phyloP scores from a whole-genome alignment of 2,113 vertebrate species.

The Cygnus buccinator region DNA sequence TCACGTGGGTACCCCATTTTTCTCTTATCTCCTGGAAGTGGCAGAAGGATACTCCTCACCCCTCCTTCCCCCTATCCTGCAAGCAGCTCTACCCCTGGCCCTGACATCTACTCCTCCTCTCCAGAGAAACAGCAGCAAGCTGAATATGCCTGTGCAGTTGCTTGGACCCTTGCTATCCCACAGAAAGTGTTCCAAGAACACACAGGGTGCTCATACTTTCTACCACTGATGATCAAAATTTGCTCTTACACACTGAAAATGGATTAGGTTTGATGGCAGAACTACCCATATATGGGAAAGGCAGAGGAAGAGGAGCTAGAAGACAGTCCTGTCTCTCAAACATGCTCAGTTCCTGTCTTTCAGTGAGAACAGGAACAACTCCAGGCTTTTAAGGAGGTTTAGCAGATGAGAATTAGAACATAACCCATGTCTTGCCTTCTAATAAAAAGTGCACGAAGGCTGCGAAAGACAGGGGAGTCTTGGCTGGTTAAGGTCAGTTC shows the following conservation, averaged over 20 bases:
- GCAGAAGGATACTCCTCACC: background rate
- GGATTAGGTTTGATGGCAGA: background rate
- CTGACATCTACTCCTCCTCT: background rate
- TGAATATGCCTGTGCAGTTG: background rate
- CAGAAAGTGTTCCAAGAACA: background rate
- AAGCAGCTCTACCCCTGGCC: background rate
- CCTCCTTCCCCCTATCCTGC: background rate
- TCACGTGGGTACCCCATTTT: background rate
- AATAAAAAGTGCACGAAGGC: background rate
- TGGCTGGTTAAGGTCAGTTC: background rate
- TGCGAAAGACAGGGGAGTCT: background rate
- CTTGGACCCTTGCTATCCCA: background rate
- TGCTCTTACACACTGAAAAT: background rate
- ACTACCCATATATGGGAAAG: background rate
- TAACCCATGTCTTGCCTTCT: background rate
- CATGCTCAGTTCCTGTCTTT: background rate
- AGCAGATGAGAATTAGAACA: conserved; percentile 16
- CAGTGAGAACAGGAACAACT: conserved; percentile 28
- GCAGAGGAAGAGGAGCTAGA: background rate
- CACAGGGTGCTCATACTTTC: background rate
- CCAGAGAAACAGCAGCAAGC: background rate
- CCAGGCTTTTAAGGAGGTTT: conserved; percentile 36
- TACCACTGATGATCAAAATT: background rate
- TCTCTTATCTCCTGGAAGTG: background rate
- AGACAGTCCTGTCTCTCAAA: background rate